A percentile compares a stretch with the other conserved stretches of the same genome.
Evolutionary conservation across 2,113 vertebrate genomes (phyloP).

Genomic region (Siphamia tubifer): DNA sequence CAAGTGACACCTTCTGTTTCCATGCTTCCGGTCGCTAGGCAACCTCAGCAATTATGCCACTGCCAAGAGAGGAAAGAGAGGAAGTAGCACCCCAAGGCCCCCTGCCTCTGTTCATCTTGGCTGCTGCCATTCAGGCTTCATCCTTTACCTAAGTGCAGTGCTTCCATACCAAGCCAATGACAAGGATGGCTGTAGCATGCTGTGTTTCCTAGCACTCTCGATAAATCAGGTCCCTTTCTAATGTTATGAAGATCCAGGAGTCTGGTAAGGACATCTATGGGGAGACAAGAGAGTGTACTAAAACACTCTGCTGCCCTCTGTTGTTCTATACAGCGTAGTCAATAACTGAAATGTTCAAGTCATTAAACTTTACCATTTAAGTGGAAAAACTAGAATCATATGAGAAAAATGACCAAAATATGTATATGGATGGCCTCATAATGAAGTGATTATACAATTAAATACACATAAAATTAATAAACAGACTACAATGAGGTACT

Average conservation of each 20-base stretch:
- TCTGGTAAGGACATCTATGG: not conserved
- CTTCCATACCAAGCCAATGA: slow-evolving; percentile 51
- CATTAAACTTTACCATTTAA: too few species aligned
- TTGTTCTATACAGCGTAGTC: too few species aligned
- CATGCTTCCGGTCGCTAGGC: slow-evolving; percentile 79
- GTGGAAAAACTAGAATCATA: too few species aligned
- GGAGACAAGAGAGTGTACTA: not conserved
- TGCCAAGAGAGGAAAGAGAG: slow-evolving; percentile 69
- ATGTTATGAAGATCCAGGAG: slow-evolving; percentile 1
- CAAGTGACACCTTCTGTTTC: slow-evolving; percentile 80
- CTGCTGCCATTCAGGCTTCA: slow-evolving; percentile 28
- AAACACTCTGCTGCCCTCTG: slow-evolving; percentile 75
- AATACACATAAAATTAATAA: too few species aligned
- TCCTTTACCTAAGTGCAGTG: slow-evolving; percentile 48
- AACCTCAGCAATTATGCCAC: slow-evolving; percentile 74
- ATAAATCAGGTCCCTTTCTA: slow-evolving; percentile 48
- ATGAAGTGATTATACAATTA: too few species aligned
- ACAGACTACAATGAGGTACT: too few species aligned
- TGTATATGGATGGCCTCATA: too few species aligned
- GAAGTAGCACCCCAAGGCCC: slow-evolving; percentile 65
- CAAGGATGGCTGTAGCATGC: slow-evolving; percentile 25
- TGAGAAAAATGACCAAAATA: too few species aligned
- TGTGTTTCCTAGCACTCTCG: slow-evolving; percentile 51
- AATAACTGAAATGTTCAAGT: too few species aligned
- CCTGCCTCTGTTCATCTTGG: slow-evolving; percentile 63